Percentiles rank a stretch among this genome's conserved stretches.
Evolutionary conservation across 2,888 invertebrate species (phyloP).

Genomic region (Tineola bisselliella): DNA sequence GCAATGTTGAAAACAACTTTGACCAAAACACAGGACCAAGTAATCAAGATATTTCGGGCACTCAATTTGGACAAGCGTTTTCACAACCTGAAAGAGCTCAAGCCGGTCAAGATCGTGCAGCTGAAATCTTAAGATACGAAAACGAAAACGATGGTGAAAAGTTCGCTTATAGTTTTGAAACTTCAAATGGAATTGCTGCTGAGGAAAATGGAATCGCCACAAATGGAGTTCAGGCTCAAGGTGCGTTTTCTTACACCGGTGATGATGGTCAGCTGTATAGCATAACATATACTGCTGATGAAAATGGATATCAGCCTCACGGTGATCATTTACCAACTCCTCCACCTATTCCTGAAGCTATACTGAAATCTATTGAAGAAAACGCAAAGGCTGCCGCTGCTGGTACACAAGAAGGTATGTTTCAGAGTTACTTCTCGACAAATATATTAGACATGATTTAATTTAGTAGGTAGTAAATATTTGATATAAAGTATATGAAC

Average conservation of each 20-base stretch:
- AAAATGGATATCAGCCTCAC: slow-evolving; percentile 51
- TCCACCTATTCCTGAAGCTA: slow-evolving; percentile 56
- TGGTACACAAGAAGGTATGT: slow-evolving; percentile 56
- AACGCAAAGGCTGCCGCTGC: slow-evolving; percentile 54
- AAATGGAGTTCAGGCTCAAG: slow-evolving; percentile 53
- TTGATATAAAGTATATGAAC: background rate
- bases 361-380: slow-evolving; percentile 49
- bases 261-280: slow-evolving; percentile 53
- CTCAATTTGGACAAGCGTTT: background rate
- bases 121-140: slow-evolving; percentile 46
- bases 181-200: slow-evolving; percentile 56
- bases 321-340: slow-evolving; percentile 57
- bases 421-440: too few species aligned
- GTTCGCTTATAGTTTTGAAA: slow-evolving; percentile 51
- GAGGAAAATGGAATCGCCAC: slow-evolving; percentile 55
- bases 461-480: background rate
- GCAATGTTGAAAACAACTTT: background rate
- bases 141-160: slow-evolving; percentile 52
- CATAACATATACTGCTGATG: slow-evolving; percentile 55
- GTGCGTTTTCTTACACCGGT: slow-evolving; percentile 50
- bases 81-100: slow-evolving; percentile 42
- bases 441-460: too few species aligned
- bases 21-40: background rate
- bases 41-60: background rate
- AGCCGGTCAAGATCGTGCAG: slow-evolving; percentile 42